Percentiles rank a stretch among this genome's conserved stretches.
Conservation (phyloP, 1,140 invertebrate species). For the Platorchestia sp. region DNA sequence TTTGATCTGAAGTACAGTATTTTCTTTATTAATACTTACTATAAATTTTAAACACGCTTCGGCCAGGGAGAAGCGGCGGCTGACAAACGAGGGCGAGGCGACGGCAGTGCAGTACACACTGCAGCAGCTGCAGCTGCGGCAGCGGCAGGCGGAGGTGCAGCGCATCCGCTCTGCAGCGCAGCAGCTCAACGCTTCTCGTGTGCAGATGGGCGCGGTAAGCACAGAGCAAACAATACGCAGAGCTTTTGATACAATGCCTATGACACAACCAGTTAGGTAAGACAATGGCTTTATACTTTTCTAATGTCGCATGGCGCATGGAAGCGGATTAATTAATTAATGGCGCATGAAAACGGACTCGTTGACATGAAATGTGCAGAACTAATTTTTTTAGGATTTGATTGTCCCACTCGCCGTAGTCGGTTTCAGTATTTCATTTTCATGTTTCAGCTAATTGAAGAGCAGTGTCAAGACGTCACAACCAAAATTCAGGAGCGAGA, state of each 20-base stretch:
- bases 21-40: background rate
- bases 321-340: no score
- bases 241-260: background rate
- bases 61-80: background rate
- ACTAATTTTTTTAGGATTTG: background rate
- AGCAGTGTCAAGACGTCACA: background rate
- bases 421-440: background rate
- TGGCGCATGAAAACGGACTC: background rate
- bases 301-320: no score
- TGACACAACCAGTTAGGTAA: background rate
- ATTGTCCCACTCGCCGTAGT: background rate
- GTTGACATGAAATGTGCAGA: background rate
- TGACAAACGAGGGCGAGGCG: constrained; percentile 3
- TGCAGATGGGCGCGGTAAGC: background rate
- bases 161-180: constrained; percentile 5
- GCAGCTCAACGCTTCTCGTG: background rate
- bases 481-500: constrained; percentile 25
- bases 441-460: constrained; percentile 25
- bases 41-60: background rate
- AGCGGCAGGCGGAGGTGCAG: background rate
- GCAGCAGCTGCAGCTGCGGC: constrained; percentile 46
- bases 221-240: background rate
- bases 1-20: background rate
- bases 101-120: background rate
- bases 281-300: no score